A percentile compares a stretch with the other conserved stretches of the same genome.
Conservation (phyloP, 1,140 invertebrate species). For the Gerris buenoi region DNA sequence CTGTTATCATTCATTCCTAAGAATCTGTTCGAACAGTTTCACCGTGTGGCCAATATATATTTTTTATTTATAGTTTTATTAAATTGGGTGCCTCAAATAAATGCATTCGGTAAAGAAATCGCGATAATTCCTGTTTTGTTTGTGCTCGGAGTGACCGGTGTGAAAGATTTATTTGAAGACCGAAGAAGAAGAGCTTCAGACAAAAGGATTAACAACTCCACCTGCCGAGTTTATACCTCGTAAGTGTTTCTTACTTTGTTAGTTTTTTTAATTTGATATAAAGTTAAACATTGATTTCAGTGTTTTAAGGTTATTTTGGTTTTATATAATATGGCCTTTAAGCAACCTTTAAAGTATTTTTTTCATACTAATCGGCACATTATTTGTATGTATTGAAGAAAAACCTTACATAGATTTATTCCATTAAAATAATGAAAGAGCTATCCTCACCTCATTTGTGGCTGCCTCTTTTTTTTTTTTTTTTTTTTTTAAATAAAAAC, state of each 20-base stretch:
- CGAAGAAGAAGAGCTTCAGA: constrained; percentile 74
- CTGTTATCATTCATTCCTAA: constrained; percentile 86
- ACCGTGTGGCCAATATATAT: constrained; percentile 92
- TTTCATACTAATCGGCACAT: too few species aligned
- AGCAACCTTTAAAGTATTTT: too few species aligned
- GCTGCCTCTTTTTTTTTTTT: too few species aligned
- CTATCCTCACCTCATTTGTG: too few species aligned
- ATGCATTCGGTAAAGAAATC: constrained; percentile 91
- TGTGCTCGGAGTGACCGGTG: constrained; percentile 87
- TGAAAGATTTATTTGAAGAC: constrained; percentile 96
- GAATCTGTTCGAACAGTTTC: constrained; percentile 95
- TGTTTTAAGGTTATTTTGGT: too few species aligned
- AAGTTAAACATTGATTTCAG: too few species aligned
- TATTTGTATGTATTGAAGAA: too few species aligned
- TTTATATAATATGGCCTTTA: too few species aligned
- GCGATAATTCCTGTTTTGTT: constrained; percentile 88
- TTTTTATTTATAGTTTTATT: constrained; percentile 92
- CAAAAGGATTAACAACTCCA: constrained; percentile 82
- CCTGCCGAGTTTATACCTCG: constrained; percentile 79
- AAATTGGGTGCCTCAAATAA: constrained; percentile 86
- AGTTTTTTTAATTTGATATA: too few species aligned
- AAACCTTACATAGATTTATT: too few species aligned
- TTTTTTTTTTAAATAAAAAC: too few species aligned
- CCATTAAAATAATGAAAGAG: too few species aligned
- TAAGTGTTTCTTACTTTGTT: constrained; percentile 37